Conservation (phyloP, 2,113 vertebrate species). For the Neoarius graeffei region DNA sequence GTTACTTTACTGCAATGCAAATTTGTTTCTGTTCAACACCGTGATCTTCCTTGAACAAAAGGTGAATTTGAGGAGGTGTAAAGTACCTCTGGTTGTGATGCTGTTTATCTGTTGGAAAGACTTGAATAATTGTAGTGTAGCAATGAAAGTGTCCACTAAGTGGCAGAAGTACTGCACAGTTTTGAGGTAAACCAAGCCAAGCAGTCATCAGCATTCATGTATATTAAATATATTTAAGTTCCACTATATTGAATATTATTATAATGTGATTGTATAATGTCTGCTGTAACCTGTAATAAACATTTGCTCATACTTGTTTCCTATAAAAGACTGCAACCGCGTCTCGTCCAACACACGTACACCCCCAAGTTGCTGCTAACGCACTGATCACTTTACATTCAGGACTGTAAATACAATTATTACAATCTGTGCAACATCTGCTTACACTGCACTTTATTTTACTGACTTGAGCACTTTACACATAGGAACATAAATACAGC, state of each 20-base stretch:
- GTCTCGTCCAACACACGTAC: no score
- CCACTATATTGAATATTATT: background rate
- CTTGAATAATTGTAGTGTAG: background rate
- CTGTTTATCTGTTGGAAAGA: background rate
- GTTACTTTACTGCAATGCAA: background rate
- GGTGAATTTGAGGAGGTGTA: background rate
- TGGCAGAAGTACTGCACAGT: conserved; percentile 15
- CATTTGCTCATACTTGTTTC: background rate
- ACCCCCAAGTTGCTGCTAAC: no score
- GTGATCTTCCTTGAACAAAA: background rate
- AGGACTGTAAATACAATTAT: no score
- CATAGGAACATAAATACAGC: no score
- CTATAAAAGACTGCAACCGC: background rate
- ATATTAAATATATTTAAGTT: no score
- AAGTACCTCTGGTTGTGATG: background rate
- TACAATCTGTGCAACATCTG: no score
- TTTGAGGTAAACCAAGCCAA: background rate
- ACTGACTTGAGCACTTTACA: no score
- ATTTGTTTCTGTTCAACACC: background rate
- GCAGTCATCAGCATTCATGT: background rate
- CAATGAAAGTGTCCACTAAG: conserved; percentile 21
- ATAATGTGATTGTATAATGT: background rate
- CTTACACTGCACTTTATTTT: no score
- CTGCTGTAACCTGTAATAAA: conserved; percentile 1
- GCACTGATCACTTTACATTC: no score